Percentiles rank a stretch among this genome's conserved stretches.
Conservation (phyloP, 2,113 vertebrate genomes). For the Athene noctua region DNA sequence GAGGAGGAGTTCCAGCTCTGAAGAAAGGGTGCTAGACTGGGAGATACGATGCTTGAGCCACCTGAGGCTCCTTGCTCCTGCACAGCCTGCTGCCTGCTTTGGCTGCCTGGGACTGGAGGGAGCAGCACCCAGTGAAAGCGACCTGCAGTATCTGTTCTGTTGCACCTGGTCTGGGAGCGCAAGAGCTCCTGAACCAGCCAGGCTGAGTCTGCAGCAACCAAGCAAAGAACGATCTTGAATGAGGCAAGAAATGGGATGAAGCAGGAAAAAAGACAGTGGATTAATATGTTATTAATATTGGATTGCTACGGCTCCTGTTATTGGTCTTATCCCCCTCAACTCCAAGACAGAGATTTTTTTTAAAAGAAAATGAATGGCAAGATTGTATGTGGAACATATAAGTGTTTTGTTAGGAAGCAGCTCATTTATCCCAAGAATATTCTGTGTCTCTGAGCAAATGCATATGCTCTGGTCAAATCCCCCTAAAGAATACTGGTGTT, state of each 20-base stretch:
- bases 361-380: not conserved
- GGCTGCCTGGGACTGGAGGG: not conserved
- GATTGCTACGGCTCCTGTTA: not conserved
- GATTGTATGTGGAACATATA: not conserved
- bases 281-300: not conserved
- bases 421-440: not conserved
- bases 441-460: not conserved
- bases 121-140: not conserved
- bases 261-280: not conserved
- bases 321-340: not conserved
- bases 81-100: not conserved
- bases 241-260: not conserved
- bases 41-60: accelerated
- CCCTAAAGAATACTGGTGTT: not conserved
- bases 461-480: not conserved
- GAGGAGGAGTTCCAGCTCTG: not conserved
- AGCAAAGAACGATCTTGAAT: not conserved
- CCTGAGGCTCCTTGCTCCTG: accelerated
- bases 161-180: not conserved
- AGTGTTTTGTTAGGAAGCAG: not conserved
- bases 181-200: not conserved
- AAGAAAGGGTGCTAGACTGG: not conserved
- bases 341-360: not conserved
- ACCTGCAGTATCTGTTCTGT: no score
- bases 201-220: not conserved